Evolutionary conservation across 2,888 invertebrate species (phyloP), one percentile per base, ranked within the genome.

Genomic region (Xanthia icteritia): DNA sequence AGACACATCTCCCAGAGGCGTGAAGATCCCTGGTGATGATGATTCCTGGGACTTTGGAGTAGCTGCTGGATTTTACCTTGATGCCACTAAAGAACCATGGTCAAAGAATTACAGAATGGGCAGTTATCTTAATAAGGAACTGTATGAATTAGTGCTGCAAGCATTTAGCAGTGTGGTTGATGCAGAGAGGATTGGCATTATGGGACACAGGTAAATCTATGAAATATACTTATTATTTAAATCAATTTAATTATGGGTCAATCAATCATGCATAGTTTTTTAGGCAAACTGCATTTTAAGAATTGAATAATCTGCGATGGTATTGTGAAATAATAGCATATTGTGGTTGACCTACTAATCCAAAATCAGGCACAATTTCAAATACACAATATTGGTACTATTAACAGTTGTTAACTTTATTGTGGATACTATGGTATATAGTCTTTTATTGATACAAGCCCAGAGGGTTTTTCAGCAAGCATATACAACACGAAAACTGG

Each of bases 31-130:
- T 27, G 99, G 99, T 0, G 99, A 99, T 95, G 98, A 99, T 92
- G 99, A 99, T 56, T 97, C 97, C 31, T 99, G 98, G 97, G 99
- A 99, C 94, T 99, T 99, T 95, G 99, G 99, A 48, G 98, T 98
- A 17, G 98, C 98, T 11, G 99, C 99, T 82, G 99, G 99, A 0
- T 99, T 99, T 94, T 99, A 99, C 94, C 97, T 99, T 2, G 98
- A 99, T 96, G 99, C 99, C 9, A 98, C 98, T 0, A 97, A 98
- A 88, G 98, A 98, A n/a, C 99, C 99, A 31, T 99, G 99, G 99
- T 97, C 98, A 56, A 97, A 97, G 51, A 97, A 99, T 96, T 99
- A 99, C 93, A 97, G 98, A 89, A 99, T 99, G 99, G 99, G 97
- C 91, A 98, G 98, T 82, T 99, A 99, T 90, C 96, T 99, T n/a